These are phyloP conservation scores for Anisognathus igniventris DNA, from an alignment of 2,797 vertebrate genomes.

Conservation along the genomic window DNA sequence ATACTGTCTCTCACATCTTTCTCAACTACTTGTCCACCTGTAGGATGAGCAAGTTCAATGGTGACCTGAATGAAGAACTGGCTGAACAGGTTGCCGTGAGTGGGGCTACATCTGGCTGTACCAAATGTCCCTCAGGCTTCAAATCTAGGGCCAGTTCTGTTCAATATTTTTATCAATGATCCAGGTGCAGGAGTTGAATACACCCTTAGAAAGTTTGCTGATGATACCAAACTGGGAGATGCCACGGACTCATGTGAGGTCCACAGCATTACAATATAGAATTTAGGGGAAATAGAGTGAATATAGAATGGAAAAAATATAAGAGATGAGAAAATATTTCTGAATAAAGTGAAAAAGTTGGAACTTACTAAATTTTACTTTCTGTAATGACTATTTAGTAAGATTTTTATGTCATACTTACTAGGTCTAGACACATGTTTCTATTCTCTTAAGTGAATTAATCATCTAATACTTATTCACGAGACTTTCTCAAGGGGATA, in stretches of 20 bases:
- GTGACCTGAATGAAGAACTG: not conserved
- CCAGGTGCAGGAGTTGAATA: not conserved
- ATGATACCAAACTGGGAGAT: not conserved
- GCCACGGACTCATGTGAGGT: not conserved
- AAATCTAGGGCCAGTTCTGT: not conserved
- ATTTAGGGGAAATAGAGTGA: not conserved
- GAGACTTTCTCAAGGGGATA: not conserved
- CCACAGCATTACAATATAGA: not conserved
- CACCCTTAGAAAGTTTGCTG: not conserved
- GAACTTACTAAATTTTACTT: not conserved
- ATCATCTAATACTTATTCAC: not conserved
- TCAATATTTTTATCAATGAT: not conserved
- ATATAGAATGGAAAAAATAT: not conserved
- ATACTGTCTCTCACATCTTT: not conserved
- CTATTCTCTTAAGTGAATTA: not conserved
- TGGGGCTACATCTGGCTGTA: not conserved
- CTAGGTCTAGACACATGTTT: not conserved
- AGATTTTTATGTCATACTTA: not conserved
- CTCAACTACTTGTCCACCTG: not conserved
- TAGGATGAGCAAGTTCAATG: accelerated
- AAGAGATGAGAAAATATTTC: not conserved
- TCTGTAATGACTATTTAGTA: not conserved
- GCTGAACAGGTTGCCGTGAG: not conserved
- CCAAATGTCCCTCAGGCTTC: not conserved
- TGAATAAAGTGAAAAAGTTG: not conserved